Base-by-base conservation (phyloP, 1,140 invertebrate species). In the Eumeta japonica region DNA sequence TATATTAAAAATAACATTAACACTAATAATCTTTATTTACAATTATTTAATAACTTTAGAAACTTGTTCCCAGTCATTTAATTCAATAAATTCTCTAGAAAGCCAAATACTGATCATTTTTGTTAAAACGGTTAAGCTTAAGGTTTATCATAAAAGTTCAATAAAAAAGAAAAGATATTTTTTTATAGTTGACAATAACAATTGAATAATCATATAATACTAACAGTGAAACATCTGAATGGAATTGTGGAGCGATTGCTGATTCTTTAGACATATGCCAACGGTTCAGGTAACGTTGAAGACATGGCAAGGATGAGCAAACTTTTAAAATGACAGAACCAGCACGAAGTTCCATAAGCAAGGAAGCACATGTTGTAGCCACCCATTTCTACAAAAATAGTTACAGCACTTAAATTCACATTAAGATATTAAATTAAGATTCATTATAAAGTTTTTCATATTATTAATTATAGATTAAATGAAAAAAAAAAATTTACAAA, bases 311-410 rank as follows among this genome's bases (percentile, higher is more conserved):
- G 48, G 81, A 83, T 0, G 84, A 75, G 59, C 90, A 92, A 46
- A 90, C 81, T 45, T 89, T 84, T 16, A 92, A 71, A n/a, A 93
- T 63, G 11, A 84, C 83, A 45, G 89, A 83, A 4, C 87, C 87
- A n/a, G 87, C 90, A 48, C 85, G 79, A 40, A 92, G 74, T 37
- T 68, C 59, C 56, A 81, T 80, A 49, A 88, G 81, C 11, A 92
- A 64, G 17, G 76, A 63, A 11, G 55, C 42, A 33, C 63, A 72
- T 3, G 62, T 68, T 24, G 62, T 56, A 29, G 57, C 50, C 48
- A 77, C 46, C 68, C 71, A 74, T 50, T 75, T 75, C 74, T 77
- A 36, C 3, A 41, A 40, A 4, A 31, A 39, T 18, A 16, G n/a
- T 24, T 24, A 7, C 30, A 32, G 15, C 15, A 32, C 5, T 10